phyloP scores from a whole-genome alignment of 2,113 vertebrate genomes.

The Dicerorhinus sumatrensis region DNA sequence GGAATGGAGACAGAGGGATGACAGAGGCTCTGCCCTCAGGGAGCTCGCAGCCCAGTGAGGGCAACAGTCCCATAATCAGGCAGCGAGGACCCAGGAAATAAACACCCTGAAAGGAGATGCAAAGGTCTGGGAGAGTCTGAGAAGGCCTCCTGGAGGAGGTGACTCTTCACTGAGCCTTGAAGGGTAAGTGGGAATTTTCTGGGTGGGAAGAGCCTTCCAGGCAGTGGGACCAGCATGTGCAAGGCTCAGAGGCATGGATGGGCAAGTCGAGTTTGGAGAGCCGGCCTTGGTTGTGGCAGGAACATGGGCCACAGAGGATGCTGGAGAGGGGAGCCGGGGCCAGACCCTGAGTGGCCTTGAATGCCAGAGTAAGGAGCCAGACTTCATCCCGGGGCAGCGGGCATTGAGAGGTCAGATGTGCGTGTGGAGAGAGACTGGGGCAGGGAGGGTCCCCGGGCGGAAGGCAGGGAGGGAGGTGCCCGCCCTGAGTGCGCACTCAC shows the following conservation, averaged over 20 bases:
- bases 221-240: too few species aligned
- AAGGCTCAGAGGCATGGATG: background rate
- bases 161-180: background rate
- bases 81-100: background rate
- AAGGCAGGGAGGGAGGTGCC: background rate
- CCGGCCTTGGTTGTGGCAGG: background rate
- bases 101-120: background rate
- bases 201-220: background rate
- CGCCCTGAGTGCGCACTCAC: conserved; percentile 55
- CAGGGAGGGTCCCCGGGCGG: background rate
- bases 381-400: accelerated
- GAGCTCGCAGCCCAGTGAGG: background rate
- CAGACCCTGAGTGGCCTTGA: background rate
- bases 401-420: background rate
- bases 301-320: accelerated
- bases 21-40: background rate
- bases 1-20: background rate
- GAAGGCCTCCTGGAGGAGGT: background rate
- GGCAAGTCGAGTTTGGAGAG: background rate
- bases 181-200: background rate
- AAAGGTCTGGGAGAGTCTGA: background rate
- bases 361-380: background rate
- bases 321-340: background rate
- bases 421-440: background rate
- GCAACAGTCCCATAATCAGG: background rate